These are phyloP conservation scores for Rhabdomys dilectus DNA, from an alignment of 2,113 vertebrate genomes.

Conservation along the genomic window DNA sequence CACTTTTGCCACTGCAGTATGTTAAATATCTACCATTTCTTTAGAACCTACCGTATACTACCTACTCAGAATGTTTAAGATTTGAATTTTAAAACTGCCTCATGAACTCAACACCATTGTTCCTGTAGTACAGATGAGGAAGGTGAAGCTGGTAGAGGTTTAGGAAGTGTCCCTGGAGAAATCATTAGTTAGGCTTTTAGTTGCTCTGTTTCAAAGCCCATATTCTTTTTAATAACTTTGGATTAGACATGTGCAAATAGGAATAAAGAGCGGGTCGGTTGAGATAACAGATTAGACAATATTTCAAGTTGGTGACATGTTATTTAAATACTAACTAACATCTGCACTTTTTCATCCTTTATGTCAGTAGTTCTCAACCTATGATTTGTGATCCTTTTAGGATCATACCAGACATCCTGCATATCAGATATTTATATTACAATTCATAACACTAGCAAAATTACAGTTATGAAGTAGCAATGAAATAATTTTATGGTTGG, in stretches of 20 bases:
- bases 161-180: background rate
- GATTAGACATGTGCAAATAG: conserved; percentile 19
- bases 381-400: background rate
- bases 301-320: conserved; percentile 16
- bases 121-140: background rate
- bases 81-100: background rate
- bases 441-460: too few relatives aligned
- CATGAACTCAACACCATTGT: background rate
- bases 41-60: background rate
- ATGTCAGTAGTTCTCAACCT: background rate
- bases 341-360: conserved; percentile 7
- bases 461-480: background rate
- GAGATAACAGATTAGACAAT: conserved; percentile 7
- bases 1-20: conserved; percentile 20
- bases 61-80: background rate
- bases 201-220: background rate
- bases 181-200: background rate
- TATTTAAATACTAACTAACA: background rate
- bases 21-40: conserved; percentile 13
- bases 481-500: background rate
- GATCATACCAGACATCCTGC: background rate
- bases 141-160: background rate
- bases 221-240: conserved; percentile 16
- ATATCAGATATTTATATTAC: background rate
- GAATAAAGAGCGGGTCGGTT: conserved; percentile 15